Percentiles rank a stretch among this genome's conserved stretches.
These are phyloP conservation scores for Enhydra lutris DNA, from an alignment of 2,113 vertebrate species.

Conservation along the genomic window DNA sequence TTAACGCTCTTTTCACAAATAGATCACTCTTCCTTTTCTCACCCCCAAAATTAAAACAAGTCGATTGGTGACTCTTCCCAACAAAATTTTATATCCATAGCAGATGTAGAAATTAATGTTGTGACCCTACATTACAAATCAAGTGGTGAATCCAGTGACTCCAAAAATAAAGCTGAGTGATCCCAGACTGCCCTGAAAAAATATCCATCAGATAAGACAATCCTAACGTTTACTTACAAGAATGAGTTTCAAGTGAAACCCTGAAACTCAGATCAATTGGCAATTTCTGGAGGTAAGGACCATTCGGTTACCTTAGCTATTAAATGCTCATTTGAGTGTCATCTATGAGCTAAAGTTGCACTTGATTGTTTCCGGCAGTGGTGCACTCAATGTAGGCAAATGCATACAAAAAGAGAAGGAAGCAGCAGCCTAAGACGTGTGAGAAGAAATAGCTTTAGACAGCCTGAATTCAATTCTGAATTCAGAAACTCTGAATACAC, in stretches of 20 bases:
- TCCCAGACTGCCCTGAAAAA: neutral
- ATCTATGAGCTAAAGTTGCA: neutral
- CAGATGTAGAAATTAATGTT: neutral
- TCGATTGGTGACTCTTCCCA: neutral
- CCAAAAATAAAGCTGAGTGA: neutral
- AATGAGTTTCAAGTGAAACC: neutral
- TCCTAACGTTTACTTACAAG: neutral
- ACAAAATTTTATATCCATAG: neutral
- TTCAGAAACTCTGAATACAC: neutral
- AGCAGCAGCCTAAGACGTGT: neutral
- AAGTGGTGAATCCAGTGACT: neutral
- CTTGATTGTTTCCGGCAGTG: neutral
- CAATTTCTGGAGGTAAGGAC: neutral
- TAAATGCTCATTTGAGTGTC: neutral
- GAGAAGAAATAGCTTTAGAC: constrained; percentile 35
- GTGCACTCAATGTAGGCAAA: neutral
- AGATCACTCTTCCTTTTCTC: neutral
- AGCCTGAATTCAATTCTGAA: constrained; percentile 49
- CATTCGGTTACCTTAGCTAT: neutral
- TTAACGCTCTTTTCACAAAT: neutral
- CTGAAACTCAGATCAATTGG: neutral
- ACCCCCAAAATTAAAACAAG: neutral
- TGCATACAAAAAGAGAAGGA: neutral
- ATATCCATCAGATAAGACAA: neutral
- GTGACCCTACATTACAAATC: neutral